These are phyloP conservation scores for Acheta domesticus DNA, from an alignment of 2,888 invertebrate genomes.

Conservation along the genomic window DNA sequence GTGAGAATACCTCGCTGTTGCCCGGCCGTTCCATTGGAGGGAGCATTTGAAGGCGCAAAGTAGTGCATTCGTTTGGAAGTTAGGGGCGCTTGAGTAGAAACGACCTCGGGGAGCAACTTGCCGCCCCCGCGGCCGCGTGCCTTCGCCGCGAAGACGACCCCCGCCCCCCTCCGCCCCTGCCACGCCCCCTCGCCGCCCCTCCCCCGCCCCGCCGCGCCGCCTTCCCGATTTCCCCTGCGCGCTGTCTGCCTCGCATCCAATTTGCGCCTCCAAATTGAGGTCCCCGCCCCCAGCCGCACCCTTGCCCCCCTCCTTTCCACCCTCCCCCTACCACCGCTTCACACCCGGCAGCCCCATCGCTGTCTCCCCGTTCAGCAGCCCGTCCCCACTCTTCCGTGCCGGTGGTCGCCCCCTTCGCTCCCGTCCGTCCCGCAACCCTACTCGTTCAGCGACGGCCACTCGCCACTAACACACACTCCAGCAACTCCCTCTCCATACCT, in stretches of 20 bases:
- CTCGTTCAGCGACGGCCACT: not conserved
- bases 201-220: not conserved
- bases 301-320: constrained; percentile 38
- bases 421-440: not conserved
- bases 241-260: constrained; percentile 37
- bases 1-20: no score
- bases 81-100: no score
- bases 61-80: no score
- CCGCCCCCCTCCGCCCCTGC: not conserved
- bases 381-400: not conserved
- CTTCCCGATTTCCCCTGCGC: constrained; percentile 36
- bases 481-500: not conserved
- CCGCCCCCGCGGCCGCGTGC: not conserved
- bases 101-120: no score
- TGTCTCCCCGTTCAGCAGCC: not conserved
- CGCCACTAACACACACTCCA: not conserved
- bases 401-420: not conserved
- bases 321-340: constrained; percentile 32
- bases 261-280: constrained; percentile 37
- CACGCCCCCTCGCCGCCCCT: not conserved
- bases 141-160: not conserved
- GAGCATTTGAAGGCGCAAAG: no score
- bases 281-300: constrained; percentile 21
- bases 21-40: no score
- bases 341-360: not conserved